A percentile compares a stretch with the other conserved stretches of the same genome.
Evolutionary conservation across 1,140 invertebrate genomes (phyloP).

Genomic region (Papilio xuthus): DNA sequence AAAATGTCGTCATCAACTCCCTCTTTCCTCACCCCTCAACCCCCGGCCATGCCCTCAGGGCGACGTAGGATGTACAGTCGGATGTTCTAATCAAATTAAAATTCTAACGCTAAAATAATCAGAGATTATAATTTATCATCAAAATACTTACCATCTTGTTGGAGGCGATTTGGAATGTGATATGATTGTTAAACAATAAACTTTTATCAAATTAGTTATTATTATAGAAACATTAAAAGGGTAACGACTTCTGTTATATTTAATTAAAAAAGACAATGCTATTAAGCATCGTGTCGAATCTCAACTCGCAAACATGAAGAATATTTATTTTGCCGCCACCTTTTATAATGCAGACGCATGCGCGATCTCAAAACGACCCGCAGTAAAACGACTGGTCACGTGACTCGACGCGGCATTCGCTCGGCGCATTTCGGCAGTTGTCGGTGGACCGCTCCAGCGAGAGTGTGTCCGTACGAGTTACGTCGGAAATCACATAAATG

Average conservation of each 20-base stretch:
- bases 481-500: slow-evolving; percentile 64
- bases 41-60: slow-evolving; percentile 60
- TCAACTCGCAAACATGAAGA: slow-evolving; percentile 44
- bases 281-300: slow-evolving; percentile 31
- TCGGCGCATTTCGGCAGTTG: slow-evolving; percentile 76
- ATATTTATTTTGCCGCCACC: slow-evolving; percentile 77
- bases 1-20: slow-evolving; percentile 75
- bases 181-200: background rate
- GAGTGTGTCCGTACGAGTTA: slow-evolving; percentile 53
- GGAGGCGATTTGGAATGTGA: background rate
- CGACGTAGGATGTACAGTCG: slow-evolving; percentile 29
- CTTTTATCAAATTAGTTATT: background rate
- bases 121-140: slow-evolving; percentile 34
- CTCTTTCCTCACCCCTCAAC: slow-evolving; percentile 44
- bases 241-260: background rate
- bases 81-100: slow-evolving; percentile 61
- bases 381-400: slow-evolving; percentile 82
- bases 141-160: background rate
- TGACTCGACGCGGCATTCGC: slow-evolving; percentile 80
- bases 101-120: slow-evolving; percentile 52
- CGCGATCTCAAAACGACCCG: slow-evolving; percentile 73
- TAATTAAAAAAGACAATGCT: slow-evolving; percentile 14
- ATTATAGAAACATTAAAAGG: background rate
- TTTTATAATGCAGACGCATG: slow-evolving; percentile 64
- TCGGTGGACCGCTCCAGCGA: slow-evolving; percentile 62